Conservation (phyloP, 2,888 invertebrate species). For the Drosophila pseudotalamancana region DNA sequence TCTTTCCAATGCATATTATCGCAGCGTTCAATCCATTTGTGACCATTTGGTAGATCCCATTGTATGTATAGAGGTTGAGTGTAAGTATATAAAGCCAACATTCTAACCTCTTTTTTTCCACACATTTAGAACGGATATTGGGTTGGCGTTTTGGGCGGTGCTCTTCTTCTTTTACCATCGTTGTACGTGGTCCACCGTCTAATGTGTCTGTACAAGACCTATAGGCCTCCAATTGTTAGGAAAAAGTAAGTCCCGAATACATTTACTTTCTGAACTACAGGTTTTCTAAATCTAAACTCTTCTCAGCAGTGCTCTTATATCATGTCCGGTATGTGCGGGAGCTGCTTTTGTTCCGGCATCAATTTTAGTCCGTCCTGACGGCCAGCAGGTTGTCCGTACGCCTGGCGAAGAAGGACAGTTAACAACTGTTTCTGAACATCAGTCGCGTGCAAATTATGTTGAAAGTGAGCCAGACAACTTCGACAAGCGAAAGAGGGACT, state of each 20-base stretch:
- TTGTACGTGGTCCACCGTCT: slow-evolving; percentile 91
- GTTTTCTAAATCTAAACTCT: too few species aligned
- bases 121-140: slow-evolving; percentile 93
- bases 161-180: slow-evolving; percentile 91
- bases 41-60: slow-evolving; percentile 45
- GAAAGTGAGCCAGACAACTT: not conserved
- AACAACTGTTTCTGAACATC: not conserved
- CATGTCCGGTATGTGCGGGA: too few species aligned
- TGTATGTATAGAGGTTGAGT: slow-evolving; percentile 21
- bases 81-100: not conserved
- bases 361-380: too few species aligned
- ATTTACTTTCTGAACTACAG: too few species aligned
- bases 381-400: too few species aligned
- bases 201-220: slow-evolving; percentile 90
- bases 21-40: slow-evolving; percentile 32
- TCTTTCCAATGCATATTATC: slow-evolving; percentile 27
- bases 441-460: not conserved
- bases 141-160: slow-evolving; percentile 93
- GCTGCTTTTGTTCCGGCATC: too few species aligned
- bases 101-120: not conserved
- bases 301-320: too few species aligned
- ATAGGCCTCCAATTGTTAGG: not conserved
- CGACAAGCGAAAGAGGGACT: not conserved
- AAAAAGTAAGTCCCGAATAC: too few species aligned
- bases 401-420: too few species aligned